Base-by-base conservation (phyloP, 2,113 vertebrate genomes). In the Dromaius novaehollandiae region DNA sequence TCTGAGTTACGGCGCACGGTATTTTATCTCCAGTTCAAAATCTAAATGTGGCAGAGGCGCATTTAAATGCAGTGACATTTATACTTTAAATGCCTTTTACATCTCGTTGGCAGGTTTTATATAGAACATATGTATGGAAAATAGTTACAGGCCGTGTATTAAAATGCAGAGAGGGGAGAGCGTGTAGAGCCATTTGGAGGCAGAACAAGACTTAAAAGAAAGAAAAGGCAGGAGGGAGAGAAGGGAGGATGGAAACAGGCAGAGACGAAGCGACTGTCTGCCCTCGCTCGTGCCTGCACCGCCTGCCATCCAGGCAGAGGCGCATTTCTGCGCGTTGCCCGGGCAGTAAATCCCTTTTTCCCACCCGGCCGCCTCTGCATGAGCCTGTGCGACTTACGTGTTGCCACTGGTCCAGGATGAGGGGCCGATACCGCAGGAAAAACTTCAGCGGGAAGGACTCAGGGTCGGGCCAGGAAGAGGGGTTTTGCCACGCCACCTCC, bases 391-490 rank as follows among this genome's bases (percentile, higher is more conserved):
- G 40, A 98, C 99, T 99, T 98, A 99, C 99, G 2, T 99, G 99
- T 90, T 99, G 99, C 99, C 99, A 99, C 92, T 99, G 98, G 95
- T 99, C 99, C 92, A 99, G 97, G 98, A 99, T 99, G 84, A 99
- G 98, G 2, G 99, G 99, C 18, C 99, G 98, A 96, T 99, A 99
- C 34, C 99, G 98, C 71, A 99, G 98, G 96, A 99, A 99, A 97
- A 99, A 99, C 93, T 99, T 99, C 85, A 99, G 98, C 0, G 99
- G 99, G 91, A 99, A 99, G 82, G 98, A 99, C 7, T 99, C 99
- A 0, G 99, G 99, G 66, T 99, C 99, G 0, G 99, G 99, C 99
- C 99, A 99, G 10, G 99, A 99, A 0, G 98, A 98, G 1, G 99
- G 99, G 42, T 98, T 99, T 93, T 99, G 98, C 99, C 99, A 99